Base-by-base conservation (phyloP, 2,113 vertebrate genomes). In the Limanda limanda region DNA sequence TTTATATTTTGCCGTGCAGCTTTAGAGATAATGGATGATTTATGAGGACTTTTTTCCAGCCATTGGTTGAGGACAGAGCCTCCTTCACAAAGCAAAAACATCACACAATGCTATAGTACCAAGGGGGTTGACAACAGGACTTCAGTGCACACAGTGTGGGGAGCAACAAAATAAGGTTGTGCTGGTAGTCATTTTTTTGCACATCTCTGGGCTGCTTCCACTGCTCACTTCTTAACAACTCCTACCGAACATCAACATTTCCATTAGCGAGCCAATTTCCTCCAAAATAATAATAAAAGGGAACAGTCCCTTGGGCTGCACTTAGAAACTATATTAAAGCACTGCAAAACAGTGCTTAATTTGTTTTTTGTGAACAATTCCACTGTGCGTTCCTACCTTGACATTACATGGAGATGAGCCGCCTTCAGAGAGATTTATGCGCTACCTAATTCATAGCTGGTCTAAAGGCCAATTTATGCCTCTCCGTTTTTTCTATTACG, bases 11-110 rank as follows among this genome's bases (percentile, higher is more conserved):
- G 83, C 77, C 0, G 8, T 69, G 73, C 13, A 5, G 76, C 66
- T 75, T 45, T 35, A 68, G 87, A 88, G 90, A 92, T 92, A 92
- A 90, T 88, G 74, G 81, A 80, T 91, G 90, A 92, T 92, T 91
- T 87, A 93, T 90, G 84, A 61, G 62, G 54, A 47, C 18, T 81
- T 86, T 79, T 67, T 74, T 61, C 27, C 13, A 54, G 45, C 72
- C 66, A 54, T 60, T 68, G 59, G 85, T 79, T 62, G 71, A 87
- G 68, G 63, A 83, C 78, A 59, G 23, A 78, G 40, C 62, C 47
- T 59, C 66, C 35, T 72, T 77, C 51, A 71, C 48, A 0, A 65
- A 31, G 82, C 79, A 69, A 82, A 78, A 57, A 4, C 60, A 56
- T 82, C 68, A 57, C 68, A 66, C 45, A 24, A 23, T 15, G 4